A percentile compares a stretch with the other conserved stretches of the same genome.
Evolutionary conservation across 2,888 invertebrate genomes (phyloP).

Genomic region (Spicauda simplicius): DNA sequence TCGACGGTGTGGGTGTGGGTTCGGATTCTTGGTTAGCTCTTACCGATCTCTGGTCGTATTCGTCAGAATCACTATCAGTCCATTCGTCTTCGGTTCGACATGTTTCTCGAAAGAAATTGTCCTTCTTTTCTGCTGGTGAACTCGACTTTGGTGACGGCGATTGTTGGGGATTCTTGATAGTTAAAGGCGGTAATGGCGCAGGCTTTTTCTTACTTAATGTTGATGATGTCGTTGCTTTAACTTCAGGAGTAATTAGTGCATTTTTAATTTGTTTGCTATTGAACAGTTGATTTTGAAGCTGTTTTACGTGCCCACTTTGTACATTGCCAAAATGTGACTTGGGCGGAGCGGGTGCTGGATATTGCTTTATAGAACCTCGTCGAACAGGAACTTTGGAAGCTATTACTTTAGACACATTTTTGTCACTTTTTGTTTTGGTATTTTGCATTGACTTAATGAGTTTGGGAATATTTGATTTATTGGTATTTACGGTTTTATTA

Average conservation of each 20-base stretch:
- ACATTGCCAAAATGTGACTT: constrained; percentile 76
- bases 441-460: constrained; percentile 61
- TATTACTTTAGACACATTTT: constrained; percentile 63
- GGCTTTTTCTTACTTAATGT: constrained; percentile 65
- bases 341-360: constrained; percentile 76
- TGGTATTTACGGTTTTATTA: constrained; percentile 38
- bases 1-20: constrained; percentile 53
- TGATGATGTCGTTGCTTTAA: constrained; percentile 65
- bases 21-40: constrained; percentile 55
- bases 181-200: constrained; percentile 65
- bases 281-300: constrained; percentile 75
- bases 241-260: constrained; percentile 49
- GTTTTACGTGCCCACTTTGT: constrained; percentile 78
- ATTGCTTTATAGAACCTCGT: constrained; percentile 68
- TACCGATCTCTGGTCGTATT: constrained; percentile 52
- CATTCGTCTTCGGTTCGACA: constrained; percentile 87
- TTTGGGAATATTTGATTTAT: constrained; percentile 77
- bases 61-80: constrained; percentile 79
- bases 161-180: constrained; percentile 40
- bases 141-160: constrained; percentile 49
- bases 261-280: constrained; percentile 58
- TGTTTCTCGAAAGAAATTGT: constrained; percentile 85
- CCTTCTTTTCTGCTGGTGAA: constrained; percentile 60
- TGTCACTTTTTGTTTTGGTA: constrained; percentile 66
- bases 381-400: constrained; percentile 75